Evolutionary conservation across 2,797 vertebrate species (phyloP).

Genomic region (Threskiornis aethiopicus): DNA sequence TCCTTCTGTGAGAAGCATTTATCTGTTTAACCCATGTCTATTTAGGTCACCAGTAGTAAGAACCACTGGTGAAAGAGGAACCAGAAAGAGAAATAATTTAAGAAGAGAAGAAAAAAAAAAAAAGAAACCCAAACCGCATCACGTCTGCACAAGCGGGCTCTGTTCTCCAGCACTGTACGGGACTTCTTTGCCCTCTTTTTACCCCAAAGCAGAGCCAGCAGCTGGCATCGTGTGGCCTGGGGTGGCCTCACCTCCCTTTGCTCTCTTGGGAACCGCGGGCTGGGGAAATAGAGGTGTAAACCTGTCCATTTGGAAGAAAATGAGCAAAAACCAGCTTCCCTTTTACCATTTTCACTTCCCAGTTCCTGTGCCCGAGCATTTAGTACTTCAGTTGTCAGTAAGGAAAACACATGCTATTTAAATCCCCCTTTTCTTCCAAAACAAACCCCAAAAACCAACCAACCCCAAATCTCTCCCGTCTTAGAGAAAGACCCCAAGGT

Average conservation of each 20-base stretch:
- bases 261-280: not conserved
- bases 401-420: not conserved
- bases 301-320: not conserved
- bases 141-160: not conserved
- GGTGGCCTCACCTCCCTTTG: accelerated
- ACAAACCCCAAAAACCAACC: not conserved
- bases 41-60: not conserved
- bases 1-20: not conserved
- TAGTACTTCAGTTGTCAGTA: not conserved
- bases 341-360: not conserved
- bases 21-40: not conserved
- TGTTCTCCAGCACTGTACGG: not conserved
- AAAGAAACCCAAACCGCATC: not conserved
- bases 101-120: not conserved
- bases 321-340: not conserved
- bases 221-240: accelerated
- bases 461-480: not conserved
- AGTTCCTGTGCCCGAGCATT: accelerated
- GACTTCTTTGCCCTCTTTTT: not conserved
- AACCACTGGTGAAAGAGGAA: not conserved
- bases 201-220: not conserved
- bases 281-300: not conserved
- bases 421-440: not conserved
- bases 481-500: not conserved
- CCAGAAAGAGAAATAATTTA: not conserved